Base-by-base conservation (phyloP, 2,797 vertebrate species). In the Halcyon badia region DNA sequence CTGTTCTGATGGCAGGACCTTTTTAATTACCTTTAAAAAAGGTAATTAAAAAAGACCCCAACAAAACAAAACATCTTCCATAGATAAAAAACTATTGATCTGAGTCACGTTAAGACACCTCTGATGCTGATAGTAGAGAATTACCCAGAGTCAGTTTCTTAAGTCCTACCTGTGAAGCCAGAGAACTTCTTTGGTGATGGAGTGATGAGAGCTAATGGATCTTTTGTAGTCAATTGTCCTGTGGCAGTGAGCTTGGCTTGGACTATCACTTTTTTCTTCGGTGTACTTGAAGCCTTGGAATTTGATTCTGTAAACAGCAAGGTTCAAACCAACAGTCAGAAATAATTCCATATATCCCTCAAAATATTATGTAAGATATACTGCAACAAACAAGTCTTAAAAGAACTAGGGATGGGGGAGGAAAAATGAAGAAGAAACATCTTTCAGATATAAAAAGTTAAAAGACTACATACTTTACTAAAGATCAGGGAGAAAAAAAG, bases 151-250 rank as follows among this genome's bases (percentile, higher is more conserved):
- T 13, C 31, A 57, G 7, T 19, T 69, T 35, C 21, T 83, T 68
- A 57, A 85, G 52, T 60, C 54, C 16, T 96, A 99, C 99, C 99
- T 77, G 98, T 98, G 97, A 99, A 99, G 58, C 99, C 99, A 56
- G 99, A 99, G 97, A 99, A 99, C 95, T 99, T 99, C 93, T 99
- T 99, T 10, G 99, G 99, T 3, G 99, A 99, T 10, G 99, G 99
- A 85, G 81, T 90, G 9, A 98, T 93, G 1, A 98, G 97, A 92
- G 98, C 97, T 0, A 98, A 95, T 0, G 98, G 96, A 30, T 95
- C 95, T 94, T 98, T 94, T 65, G 31, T 96, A 26, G 98, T 97
- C 31, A 99, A 75, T 44, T 98, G 98, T 39, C 98, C 98, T 0
- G 97, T 97, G 62, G 98, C 95, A 76, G 99, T 99, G 89, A 99